Percentiles rank a stretch among this genome's conserved stretches.
These are phyloP conservation scores for Amazonetta brasiliensis DNA, from an alignment of 2,797 vertebrate species.

Conservation along the genomic window DNA sequence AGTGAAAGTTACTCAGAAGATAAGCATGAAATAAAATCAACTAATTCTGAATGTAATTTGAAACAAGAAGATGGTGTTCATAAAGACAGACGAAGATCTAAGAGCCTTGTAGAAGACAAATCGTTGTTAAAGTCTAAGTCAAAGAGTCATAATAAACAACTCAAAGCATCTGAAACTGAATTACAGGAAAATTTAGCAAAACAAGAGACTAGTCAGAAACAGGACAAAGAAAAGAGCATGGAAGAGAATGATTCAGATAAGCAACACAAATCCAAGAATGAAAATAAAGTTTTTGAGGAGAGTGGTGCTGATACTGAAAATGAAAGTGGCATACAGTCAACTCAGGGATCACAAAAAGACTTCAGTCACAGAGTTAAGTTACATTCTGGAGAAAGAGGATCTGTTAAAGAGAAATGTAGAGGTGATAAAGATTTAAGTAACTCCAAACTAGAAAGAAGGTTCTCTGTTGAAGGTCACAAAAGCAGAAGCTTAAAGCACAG, in stretches of 20 bases:
- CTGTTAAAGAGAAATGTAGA: constrained; percentile 84
- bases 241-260: constrained; percentile 82
- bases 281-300: constrained; percentile 80
- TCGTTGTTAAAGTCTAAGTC: constrained; percentile 83
- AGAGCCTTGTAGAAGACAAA: constrained; percentile 85
- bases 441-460: constrained; percentile 84
- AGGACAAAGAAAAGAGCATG: constrained; percentile 79
- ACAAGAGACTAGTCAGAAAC: constrained; percentile 74
- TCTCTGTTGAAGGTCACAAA: constrained; percentile 80
- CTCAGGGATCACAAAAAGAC: constrained; percentile 77
- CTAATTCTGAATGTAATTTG: constrained; percentile 77
- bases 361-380: constrained; percentile 68
- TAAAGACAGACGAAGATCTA: constrained; percentile 87
- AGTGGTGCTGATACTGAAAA: constrained; percentile 16
- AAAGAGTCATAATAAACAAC: constrained; percentile 83
- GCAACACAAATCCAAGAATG: constrained; percentile 83
- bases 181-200: constrained; percentile 68
- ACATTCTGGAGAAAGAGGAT: constrained; percentile 76
- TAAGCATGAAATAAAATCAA: constrained; percentile 84
- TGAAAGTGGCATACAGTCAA: not conserved
- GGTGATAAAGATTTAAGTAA: constrained; percentile 83
- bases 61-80: constrained; percentile 86
- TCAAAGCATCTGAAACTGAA: constrained; percentile 81
- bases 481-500: constrained; percentile 72
- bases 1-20: constrained; percentile 87